Conservation (phyloP, 1,140 invertebrate species). For the Drosophila tani region DNA sequence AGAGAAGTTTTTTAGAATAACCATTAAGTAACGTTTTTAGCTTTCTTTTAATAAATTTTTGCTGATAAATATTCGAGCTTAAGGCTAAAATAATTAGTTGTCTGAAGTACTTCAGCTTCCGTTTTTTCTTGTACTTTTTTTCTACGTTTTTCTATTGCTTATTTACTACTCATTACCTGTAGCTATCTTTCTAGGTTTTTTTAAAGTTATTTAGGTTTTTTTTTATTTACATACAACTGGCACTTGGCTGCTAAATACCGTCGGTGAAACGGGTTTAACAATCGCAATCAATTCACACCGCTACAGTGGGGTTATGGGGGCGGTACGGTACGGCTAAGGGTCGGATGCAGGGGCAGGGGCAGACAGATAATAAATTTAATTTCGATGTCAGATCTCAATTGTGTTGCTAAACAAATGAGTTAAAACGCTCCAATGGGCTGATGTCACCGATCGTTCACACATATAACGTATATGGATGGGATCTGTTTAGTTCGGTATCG, state of each 20-base stretch:
- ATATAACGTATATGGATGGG: background rate
- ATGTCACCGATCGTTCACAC: conserved; percentile 28
- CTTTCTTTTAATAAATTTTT: background rate
- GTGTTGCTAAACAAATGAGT: conserved; percentile 37
- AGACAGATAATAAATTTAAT: conserved; percentile 67
- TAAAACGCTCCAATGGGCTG: conserved; percentile 36
- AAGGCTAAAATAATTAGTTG: background rate
- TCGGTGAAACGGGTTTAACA: conserved; percentile 65
- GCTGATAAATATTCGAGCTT: background rate
- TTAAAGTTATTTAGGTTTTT: background rate
- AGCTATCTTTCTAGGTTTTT: conserved; percentile 18
- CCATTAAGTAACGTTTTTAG: too few relatives aligned
- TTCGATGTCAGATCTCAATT: conserved; percentile 47
- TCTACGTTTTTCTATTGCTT: background rate
- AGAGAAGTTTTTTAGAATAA: background rate
- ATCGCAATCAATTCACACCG: conserved; percentile 52
- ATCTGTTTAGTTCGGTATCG: conserved; percentile 15
- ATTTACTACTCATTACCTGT: conserved; percentile 11
- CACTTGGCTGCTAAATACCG: conserved; percentile 71
- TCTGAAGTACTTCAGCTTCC: conserved; percentile 1
- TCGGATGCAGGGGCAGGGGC: conserved; percentile 16
- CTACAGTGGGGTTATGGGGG: conserved; percentile 13
- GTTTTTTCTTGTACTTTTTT: conserved; percentile 5
- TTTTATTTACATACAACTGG: conserved; percentile 57
- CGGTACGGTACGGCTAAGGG: conserved; percentile 12